Percentiles rank a stretch among this genome's conserved stretches.
Conservation (phyloP, 2,888 invertebrate species). For the Theretra japonica region DNA sequence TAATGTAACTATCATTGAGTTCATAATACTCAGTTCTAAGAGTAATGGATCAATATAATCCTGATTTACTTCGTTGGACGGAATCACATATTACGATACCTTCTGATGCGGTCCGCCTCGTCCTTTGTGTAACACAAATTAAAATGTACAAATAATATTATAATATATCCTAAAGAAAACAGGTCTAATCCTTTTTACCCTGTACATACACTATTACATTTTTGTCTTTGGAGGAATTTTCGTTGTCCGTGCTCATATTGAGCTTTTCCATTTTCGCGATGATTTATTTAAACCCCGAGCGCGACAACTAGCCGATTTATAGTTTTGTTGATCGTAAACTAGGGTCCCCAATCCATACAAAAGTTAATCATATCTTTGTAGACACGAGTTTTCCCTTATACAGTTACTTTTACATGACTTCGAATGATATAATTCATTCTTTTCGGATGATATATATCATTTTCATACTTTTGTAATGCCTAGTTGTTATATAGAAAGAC, state of each 20-base stretch:
- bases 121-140: background rate
- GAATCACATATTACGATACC: too few species aligned
- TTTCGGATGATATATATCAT: too few species aligned
- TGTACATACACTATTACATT: background rate
- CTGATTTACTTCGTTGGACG: too few species aligned
- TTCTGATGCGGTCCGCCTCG: background rate
- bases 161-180: background rate
- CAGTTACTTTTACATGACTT: background rate
- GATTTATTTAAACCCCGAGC: conserved; percentile 1
- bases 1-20: too few species aligned
- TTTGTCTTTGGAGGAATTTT: background rate
- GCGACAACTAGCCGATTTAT: conserved; percentile 8
- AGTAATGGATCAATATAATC: too few species aligned
- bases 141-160: background rate
- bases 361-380: conserved; percentile 13
- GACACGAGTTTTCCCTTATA: background rate
- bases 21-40: too few species aligned
- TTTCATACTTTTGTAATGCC: background rate
- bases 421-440: background rate
- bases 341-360: conserved; percentile 17
- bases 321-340: conserved; percentile 10
- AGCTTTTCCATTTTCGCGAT: background rate
- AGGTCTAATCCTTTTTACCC: background rate
- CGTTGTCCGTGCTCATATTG: background rate
- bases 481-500: background rate